Percentiles rank a stretch among this genome's conserved stretches.
Conservation (phyloP, 2,113 vertebrate genomes). For the Gnathonemus longibarbis region DNA sequence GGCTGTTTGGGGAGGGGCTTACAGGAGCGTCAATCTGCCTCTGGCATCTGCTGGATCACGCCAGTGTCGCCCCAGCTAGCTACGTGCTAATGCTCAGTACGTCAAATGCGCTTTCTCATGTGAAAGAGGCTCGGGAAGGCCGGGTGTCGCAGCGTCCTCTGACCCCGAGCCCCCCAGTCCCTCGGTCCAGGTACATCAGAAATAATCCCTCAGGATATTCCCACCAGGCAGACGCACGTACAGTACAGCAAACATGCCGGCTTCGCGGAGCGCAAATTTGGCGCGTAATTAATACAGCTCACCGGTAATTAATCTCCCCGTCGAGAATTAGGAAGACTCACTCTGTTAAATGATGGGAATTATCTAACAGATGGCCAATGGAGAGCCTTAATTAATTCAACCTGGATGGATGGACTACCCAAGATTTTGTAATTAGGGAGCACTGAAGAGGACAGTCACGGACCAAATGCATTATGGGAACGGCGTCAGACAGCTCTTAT, state of each 20-base stretch:
- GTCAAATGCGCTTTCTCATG: neutral
- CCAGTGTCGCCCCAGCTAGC: neutral
- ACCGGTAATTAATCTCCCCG: slow-evolving; percentile 21
- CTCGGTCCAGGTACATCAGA: neutral
- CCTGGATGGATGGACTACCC: slow-evolving; percentile 24
- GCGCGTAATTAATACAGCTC: slow-evolving; percentile 15
- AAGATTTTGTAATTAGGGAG: slow-evolving; percentile 9
- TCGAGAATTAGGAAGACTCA: slow-evolving; percentile 4
- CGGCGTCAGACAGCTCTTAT: neutral
- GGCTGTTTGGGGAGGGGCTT: neutral
- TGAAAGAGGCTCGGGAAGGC: neutral
- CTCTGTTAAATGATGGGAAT: slow-evolving; percentile 25
- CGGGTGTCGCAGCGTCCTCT: neutral
- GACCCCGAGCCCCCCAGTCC: neutral
- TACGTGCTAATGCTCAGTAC: neutral
- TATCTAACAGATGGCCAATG: slow-evolving; percentile 22
- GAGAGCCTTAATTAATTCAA: slow-evolving; percentile 19
- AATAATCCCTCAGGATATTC: neutral
- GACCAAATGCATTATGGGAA: slow-evolving; percentile 1
- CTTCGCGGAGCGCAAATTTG: neutral
- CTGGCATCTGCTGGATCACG: neutral
- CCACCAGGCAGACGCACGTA: neutral
- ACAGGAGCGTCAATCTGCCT: neutral
- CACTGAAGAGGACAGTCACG: slow-evolving; percentile 5
- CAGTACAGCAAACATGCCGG: neutral